Base-by-base conservation (phyloP, 2,797 vertebrate genomes). In the Sciurus carolinensis region DNA sequence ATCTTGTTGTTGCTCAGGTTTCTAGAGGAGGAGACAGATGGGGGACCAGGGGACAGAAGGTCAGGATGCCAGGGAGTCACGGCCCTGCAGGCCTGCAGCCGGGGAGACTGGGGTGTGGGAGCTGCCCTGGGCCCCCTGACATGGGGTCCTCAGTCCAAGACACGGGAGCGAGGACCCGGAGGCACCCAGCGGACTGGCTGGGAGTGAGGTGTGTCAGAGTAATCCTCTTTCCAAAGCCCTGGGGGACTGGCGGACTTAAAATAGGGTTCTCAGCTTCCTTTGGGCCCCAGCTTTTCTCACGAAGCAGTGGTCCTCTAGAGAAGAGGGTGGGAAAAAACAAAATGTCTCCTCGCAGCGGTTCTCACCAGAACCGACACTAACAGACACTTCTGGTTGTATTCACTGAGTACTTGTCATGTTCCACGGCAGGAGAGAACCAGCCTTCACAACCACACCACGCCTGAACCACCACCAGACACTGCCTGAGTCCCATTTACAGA, bases 1-100 rank as follows among this genome's bases (percentile, higher is more conserved):
- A 99, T 99, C 98, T 99, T 99, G 95, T 99, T 99, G 98, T 99
- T 99, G 96, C 99, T 99, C 79, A 99, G 98, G 94, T 99, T 99
- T 98, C 99, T 99, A 98, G 59, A 92, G 85, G 97, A 85, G 13
- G 59, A 95, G 30, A 95, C 18, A 79, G 76, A 94, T 10, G 0
- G 22, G 66, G 71, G 10, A 76, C 44, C 57, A 84, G 66, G 84
- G 59, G 0, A 39, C 66, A 86, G 36, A 59, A 12, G 42, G 62
- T 77, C 66, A 84, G 66, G 76, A 30, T n/a, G 0, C 0, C 10
- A 69, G 18, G 57, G 79, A 26, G 17, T 14, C 11, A 8, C 1
- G 10, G 7, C 6, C 28, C 28, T 64, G 73, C 42, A 15, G 54
- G n/a, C 26, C 4, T 15, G 12, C 36, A 54, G 71, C 47, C 59